These are phyloP conservation scores for Fistularia tabacaria DNA, from an alignment of 2,797 vertebrate genomes.

Conservation along the genomic window DNA sequence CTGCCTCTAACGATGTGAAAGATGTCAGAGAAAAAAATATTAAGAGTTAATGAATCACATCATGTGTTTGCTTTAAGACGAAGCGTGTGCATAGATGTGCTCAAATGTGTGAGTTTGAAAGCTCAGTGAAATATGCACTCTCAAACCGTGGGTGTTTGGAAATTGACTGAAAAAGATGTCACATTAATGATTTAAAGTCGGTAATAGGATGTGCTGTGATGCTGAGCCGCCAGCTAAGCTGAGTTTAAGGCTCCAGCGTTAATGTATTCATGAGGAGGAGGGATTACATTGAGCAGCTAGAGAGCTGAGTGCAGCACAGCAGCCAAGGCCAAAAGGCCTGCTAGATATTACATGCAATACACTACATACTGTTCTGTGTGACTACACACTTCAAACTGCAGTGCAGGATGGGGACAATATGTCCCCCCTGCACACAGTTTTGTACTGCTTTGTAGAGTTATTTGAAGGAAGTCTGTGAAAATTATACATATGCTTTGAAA, in stretches of 20 bases:
- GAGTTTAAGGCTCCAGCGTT: conserved; percentile 74
- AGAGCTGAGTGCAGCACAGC: conserved; percentile 64
- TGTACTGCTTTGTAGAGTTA: too few relatives aligned
- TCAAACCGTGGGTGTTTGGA: conserved; percentile 77
- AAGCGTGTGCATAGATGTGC: neutral
- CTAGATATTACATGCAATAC: conserved; percentile 42
- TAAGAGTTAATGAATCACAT: neutral
- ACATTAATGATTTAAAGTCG: conserved; percentile 84
- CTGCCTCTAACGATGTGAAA: neutral
- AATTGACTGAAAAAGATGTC: conserved; percentile 80
- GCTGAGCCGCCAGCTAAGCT: conserved; percentile 79
- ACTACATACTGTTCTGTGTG: conserved; percentile 29
- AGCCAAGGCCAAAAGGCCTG: conserved; percentile 65
- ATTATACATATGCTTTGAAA: too few relatives aligned
- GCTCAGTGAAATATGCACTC: conserved; percentile 60
- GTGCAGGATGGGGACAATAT: neutral
- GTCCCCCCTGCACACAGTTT: neutral
- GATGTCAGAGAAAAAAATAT: neutral
- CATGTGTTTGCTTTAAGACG: neutral
- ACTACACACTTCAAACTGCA: conserved; percentile 28
- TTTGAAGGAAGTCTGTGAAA: too few relatives aligned
- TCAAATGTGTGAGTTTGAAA: conserved; percentile 23
- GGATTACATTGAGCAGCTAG: conserved; percentile 71
- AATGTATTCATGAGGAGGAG: conserved; percentile 83
- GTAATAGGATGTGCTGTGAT: conserved; percentile 84